Evolutionary conservation across 2,797 vertebrate species (phyloP).

Genomic region (Chelon auratus): DNA sequence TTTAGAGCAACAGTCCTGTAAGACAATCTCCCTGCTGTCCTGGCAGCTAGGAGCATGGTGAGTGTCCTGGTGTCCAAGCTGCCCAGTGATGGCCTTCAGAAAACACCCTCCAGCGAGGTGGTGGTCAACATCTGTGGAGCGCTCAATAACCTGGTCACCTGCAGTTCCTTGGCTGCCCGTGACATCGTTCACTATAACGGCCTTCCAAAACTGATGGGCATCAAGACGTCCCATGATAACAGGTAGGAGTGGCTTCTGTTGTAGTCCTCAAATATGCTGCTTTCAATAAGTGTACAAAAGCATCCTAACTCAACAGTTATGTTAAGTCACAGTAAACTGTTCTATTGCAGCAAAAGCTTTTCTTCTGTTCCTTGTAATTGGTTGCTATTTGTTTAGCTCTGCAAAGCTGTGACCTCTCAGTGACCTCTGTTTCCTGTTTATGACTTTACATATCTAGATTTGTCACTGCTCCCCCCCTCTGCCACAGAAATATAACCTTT

Average conservation of each 20-base stretch:
- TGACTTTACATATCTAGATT: neutral
- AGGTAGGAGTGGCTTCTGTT: slow-evolving; percentile 77
- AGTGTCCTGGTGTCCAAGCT: slow-evolving; percentile 91
- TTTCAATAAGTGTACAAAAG: too few relatives aligned
- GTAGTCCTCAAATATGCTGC: too few relatives aligned
- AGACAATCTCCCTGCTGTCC: too few relatives aligned
- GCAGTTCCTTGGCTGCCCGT: slow-evolving; percentile 90
- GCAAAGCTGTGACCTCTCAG: neutral
- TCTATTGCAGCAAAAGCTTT: too few relatives aligned
- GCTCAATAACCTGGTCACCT: slow-evolving; percentile 93
- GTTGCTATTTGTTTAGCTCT: too few relatives aligned
- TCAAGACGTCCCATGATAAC: slow-evolving; percentile 91
- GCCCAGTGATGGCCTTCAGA: slow-evolving; percentile 86
- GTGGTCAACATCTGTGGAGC: slow-evolving; percentile 93
- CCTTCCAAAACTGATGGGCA: slow-evolving; percentile 91
- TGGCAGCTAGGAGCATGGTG: slow-evolving; percentile 91
- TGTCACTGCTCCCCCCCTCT: too few relatives aligned
- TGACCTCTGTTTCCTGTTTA: slow-evolving; percentile 16
- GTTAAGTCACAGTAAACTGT: too few relatives aligned
- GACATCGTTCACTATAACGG: slow-evolving; percentile 94
- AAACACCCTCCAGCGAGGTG: slow-evolving; percentile 86
- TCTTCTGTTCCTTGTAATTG: too few relatives aligned
- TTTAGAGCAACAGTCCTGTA: too few relatives aligned
- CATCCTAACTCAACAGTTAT: too few relatives aligned
- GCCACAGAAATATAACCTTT: slow-evolving; percentile 8